Evolutionary conservation across 1,140 invertebrate species (phyloP).

Genomic region (Scaptomyza hsui): DNA sequence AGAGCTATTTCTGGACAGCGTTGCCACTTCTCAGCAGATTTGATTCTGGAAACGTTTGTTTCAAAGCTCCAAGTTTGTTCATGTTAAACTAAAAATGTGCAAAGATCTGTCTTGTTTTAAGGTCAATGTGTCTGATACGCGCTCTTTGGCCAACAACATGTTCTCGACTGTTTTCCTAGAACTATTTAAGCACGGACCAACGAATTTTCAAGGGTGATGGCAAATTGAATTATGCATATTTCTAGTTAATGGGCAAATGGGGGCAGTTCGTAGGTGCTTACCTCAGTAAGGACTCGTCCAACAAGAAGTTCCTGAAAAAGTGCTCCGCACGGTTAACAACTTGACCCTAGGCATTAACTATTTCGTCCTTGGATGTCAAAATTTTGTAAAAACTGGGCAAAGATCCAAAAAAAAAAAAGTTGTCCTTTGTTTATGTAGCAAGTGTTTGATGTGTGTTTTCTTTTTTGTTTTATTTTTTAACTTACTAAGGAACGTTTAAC

Average conservation of each 20-base stretch:
- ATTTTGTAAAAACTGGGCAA: neutral
- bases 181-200: slow-evolving; percentile 20
- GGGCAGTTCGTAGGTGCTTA: neutral
- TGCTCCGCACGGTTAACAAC: neutral
- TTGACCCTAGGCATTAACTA: neutral
- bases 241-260: neutral
- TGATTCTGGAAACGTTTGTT: too few relatives aligned
- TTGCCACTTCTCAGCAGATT: neutral
- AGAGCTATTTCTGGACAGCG: neutral
- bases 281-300: neutral
- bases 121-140: neutral
- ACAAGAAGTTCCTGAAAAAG: neutral
- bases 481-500: slow-evolving; percentile 34
- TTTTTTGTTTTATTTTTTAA: slow-evolving; percentile 1
- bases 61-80: too few relatives aligned
- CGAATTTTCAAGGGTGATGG: neutral
- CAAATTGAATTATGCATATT: slow-evolving; percentile 51
- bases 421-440: neutral
- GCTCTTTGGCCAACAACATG: too few relatives aligned
- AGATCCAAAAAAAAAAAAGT: slow-evolving; percentile 1
- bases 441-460: neutral
- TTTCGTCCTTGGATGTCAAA: neutral
- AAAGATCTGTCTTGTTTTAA: neutral
- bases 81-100: too few relatives aligned
- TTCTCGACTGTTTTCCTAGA: slow-evolving; percentile 21